Evolutionary conservation across 2,113 vertebrate species (phyloP).

Genomic region (Oncorhynchus nerka): DNA sequence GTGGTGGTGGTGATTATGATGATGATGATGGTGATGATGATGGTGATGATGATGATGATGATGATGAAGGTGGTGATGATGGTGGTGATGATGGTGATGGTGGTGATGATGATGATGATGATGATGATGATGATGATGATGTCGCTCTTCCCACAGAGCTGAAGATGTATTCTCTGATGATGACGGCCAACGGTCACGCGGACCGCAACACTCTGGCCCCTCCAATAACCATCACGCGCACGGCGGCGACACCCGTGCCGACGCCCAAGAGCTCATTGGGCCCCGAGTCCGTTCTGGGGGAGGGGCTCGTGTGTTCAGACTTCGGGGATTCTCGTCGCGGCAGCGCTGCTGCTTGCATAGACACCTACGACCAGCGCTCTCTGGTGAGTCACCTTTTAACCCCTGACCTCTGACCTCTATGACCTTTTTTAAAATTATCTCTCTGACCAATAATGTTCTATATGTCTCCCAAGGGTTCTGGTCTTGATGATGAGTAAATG

Average conservation of each 20-base stretch:
- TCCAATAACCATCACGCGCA: constrained; percentile 87
- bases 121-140: background rate
- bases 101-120: too few species aligned
- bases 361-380: constrained; percentile 89
- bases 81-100: too few species aligned
- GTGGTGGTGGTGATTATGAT: too few species aligned
- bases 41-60: too few species aligned
- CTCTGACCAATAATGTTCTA: background rate
- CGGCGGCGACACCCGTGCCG: constrained; percentile 90
- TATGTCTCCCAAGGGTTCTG: background rate
- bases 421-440: background rate
- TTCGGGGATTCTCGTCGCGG: constrained; percentile 77
- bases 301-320: constrained; percentile 48
- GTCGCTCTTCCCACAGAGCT: constrained; percentile 74
- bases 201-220: constrained; percentile 82
- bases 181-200: constrained; percentile 91
- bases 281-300: constrained; percentile 77
- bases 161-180: constrained; percentile 89
- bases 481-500: background rate
- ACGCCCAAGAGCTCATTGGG: constrained; percentile 90
- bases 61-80: too few species aligned
- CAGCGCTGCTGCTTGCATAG: constrained; percentile 78
- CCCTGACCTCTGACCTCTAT: background rate
- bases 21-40: too few species aligned
- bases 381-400: constrained; percentile 73